Conservation (phyloP, 2,888 invertebrate species). For the Noctua fimbriata region DNA sequence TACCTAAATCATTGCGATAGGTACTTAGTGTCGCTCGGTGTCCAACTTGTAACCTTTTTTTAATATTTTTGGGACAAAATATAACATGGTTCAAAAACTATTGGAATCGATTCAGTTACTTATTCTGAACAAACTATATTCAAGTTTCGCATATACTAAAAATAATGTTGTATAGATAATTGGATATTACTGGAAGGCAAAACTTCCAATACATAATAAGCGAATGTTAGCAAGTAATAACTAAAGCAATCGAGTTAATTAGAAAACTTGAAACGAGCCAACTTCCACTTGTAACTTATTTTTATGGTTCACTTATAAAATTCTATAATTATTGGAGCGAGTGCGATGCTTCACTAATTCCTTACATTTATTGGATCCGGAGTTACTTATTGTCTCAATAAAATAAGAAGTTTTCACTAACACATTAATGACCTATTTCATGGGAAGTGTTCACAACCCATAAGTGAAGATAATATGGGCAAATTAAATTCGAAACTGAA, state of each 20-base stretch:
- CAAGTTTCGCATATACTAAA: too few relatives aligned
- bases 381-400: not conserved
- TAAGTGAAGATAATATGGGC: not conserved
- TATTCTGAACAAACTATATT: too few relatives aligned
- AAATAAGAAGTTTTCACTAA: not conserved
- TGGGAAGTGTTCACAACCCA: not conserved
- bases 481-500: not conserved
- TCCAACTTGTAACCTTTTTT: too few relatives aligned
- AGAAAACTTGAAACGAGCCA: conserved; percentile 57
- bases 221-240: conserved; percentile 34
- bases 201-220: conserved; percentile 34
- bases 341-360: not conserved
- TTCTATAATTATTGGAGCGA: conserved; percentile 42
- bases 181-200: conserved; percentile 2
- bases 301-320: conserved; percentile 49
- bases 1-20: too few relatives aligned
- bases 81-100: too few relatives aligned
- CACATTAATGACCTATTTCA: not conserved
- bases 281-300: conserved; percentile 47
- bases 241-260: conserved; percentile 62
- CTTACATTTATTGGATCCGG: conserved; percentile 12
- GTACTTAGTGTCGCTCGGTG: too few relatives aligned
- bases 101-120: too few relatives aligned
- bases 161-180: too few relatives aligned
- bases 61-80: too few relatives aligned